Evolutionary conservation across 2,797 vertebrate species (phyloP), one percentile per base, ranked within the genome.

Genomic region (Gambusia yucatana): DNA sequence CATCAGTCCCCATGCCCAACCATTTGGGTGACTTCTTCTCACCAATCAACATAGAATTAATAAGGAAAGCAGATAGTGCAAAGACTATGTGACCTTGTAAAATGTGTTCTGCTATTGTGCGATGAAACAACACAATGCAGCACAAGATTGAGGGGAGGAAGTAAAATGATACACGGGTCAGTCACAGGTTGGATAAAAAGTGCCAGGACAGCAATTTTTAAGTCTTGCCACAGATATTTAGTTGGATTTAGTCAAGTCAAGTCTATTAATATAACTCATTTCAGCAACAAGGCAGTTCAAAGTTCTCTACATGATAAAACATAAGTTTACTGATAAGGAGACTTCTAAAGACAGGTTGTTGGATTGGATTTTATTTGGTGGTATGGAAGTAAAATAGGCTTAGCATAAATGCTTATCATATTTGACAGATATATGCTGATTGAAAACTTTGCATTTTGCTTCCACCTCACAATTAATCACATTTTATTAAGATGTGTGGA

Each of bases 81-180:
- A 80, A 79, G 88, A 90, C 83, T 73, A 85, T 81, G 79, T 86
- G 77, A 87, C 63, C 88, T 87, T 76, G 79, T 86, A 86, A 80
- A 73, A 47, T 6, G 76, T 50, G 61, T 81, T 86, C 84, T 74
- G 77, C 79, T 84, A 65, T 52, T 8, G 71, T 11, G 4, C 59
- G 83, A 81, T 52, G 20, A 50, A 50, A 70, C 59, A 1, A 82
- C 81, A 81, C 72, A 78, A 80, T 83, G 78, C 47, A 80, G 55
- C 48, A 20, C 67, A n/a, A 81, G 80, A 25, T 81, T 47, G 11
- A 80, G 22, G 43, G 25, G 25, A 6, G 8, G 1, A 11, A 44
- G 8, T 39, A 55, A 41, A 36, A 22, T 39, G 4, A 33, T 50
- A 9, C 47, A 22, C 9, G 1, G 41, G 22, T 39, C 61, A 65